Evolutionary conservation across 2,888 invertebrate species (phyloP).

Genomic region (Diaperis boleti): DNA sequence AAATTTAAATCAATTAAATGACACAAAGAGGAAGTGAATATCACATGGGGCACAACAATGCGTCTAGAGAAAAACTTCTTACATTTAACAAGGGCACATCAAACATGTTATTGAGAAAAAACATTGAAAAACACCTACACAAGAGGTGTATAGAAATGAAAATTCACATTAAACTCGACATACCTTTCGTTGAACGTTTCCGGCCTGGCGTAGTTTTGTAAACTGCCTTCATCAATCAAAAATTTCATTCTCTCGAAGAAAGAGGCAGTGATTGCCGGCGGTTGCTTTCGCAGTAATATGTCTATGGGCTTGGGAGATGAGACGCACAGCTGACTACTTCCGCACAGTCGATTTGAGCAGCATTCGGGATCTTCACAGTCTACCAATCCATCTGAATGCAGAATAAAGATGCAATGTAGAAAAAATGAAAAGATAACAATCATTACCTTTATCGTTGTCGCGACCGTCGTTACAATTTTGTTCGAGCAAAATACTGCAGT

Average conservation of each 20-base stretch:
- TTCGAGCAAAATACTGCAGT: constrained; percentile 93
- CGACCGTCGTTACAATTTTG: constrained; percentile 93
- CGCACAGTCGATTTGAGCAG: constrained; percentile 86
- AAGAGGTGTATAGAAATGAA: constrained; percentile 29
- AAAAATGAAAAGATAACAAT: no score
- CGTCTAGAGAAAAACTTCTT: constrained; percentile 61
- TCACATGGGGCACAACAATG: constrained; percentile 88
- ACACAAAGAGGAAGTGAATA: constrained; percentile 68
- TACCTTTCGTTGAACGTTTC: constrained; percentile 99
- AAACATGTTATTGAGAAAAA: constrained; percentile 49
- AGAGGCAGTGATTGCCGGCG: constrained; percentile 95
- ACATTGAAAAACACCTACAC: constrained; percentile 40
- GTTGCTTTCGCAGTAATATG: constrained; percentile 93
- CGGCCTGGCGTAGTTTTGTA: constrained; percentile 96
- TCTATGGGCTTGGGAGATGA: constrained; percentile 96
- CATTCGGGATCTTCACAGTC: constrained; percentile 99
- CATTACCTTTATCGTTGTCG: constrained; percentile 97
- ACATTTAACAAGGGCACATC: constrained; percentile 57
- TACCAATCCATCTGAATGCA: constrained; percentile 86
- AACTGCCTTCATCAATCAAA: constrained; percentile 96
- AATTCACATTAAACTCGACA: constrained; percentile 48
- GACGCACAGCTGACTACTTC: constrained; percentile 90
- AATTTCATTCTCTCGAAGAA: constrained; percentile 99
- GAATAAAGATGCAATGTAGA: no score
- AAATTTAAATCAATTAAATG: constrained; percentile 55